Evolutionary conservation across 2,113 vertebrate species (phyloP), one percentile per base, ranked within the genome.

Genomic region (Halichoeres trimaculatus): DNA sequence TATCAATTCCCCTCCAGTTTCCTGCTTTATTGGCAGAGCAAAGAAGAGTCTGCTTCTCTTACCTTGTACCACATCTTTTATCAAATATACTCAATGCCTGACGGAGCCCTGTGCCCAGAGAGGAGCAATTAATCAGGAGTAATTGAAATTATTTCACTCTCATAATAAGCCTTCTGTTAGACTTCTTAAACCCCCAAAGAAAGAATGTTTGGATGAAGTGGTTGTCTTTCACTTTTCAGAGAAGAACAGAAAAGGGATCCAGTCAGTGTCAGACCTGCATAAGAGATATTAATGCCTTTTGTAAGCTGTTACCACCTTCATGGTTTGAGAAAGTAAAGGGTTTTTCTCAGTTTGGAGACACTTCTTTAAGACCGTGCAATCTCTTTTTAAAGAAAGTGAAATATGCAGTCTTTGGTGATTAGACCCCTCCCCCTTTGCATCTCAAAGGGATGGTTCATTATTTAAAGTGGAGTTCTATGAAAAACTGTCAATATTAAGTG

Each of bases 1-100:
- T 65, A 82, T 85, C 76, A 74, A 11, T 86, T 80, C 56, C 69
- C 74, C 40, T 80, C 77, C 64, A 65, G 58, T 60, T 80, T 83
- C 54, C 67, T 43, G 60, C 47, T 53, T 30, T 30, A 30, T 74
- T 41, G 62, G 43, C 59, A 35, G 30, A 2, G 8, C 24, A 26
- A 78, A 65, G 71, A 47, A 16, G 10, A 1, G 30, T 10, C 51
- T 53, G 54, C 19, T n/a, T 56, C 50, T 34, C 54, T 68, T 62
- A 64, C 77, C 70, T 40, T 35, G 20, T 66, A 12, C 17, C 61
- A 52, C 58, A 66, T 50, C 51, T 60, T 59, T 60, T 71, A 72
- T 80, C 41, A 24, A 24, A 76, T 61, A 57, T 34, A 23, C 14
- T 63, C 36, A 10, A 56, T 12, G 41, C 22, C 53, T 58, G 60